These are phyloP conservation scores for Enteromius argenteus DNA, from an alignment of 2,797 vertebrate genomes.

Conservation along the genomic window DNA sequence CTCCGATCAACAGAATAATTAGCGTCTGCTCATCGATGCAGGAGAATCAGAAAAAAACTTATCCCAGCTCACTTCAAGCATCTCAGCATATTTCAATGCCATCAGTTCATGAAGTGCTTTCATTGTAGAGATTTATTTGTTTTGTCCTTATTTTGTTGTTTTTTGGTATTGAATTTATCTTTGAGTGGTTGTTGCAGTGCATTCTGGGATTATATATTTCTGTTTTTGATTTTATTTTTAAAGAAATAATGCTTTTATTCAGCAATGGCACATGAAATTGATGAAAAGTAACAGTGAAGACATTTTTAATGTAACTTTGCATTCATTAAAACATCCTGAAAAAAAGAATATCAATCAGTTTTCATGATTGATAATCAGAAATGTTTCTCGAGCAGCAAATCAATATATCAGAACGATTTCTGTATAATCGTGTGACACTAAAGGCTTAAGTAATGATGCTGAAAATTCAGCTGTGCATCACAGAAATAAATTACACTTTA, in stretches of 20 bases:
- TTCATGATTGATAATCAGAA: neutral
- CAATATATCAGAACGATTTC: neutral
- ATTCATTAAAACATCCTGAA: neutral
- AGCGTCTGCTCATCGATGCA: slow-evolving; percentile 33
- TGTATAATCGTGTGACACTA: neutral
- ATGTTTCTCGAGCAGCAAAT: neutral
- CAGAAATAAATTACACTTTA: neutral
- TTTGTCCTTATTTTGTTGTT: neutral
- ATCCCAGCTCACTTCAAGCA: no score
- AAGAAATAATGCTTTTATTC: neutral
- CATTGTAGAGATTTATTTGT: neutral
- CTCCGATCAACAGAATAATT: slow-evolving; percentile 44
- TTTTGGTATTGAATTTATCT: neutral
- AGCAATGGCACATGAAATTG: neutral
- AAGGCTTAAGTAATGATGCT: neutral
- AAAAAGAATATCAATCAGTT: neutral
- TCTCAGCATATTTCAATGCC: neutral
- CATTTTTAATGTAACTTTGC: neutral
- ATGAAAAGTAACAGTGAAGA: neutral
- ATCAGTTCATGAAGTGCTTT: neutral
- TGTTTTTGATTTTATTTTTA: neutral
- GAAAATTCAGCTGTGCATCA: neutral
- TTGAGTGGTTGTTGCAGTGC: neutral
- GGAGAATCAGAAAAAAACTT: neutral
- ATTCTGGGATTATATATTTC: neutral